These are phyloP conservation scores for Noctuana brunneofusca DNA, from an alignment of 2,888 invertebrate genomes.

Conservation along the genomic window DNA sequence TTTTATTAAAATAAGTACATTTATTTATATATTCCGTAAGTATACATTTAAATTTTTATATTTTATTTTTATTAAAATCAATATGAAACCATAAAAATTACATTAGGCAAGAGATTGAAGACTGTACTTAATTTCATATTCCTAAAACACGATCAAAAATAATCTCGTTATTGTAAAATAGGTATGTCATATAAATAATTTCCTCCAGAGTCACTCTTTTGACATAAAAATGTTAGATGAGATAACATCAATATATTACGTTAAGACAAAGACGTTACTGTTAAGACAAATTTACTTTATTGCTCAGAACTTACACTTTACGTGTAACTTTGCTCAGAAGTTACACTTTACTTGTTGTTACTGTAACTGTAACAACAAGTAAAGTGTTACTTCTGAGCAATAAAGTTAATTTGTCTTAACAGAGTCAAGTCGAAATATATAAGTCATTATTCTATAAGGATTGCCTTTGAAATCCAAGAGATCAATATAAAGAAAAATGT, in stretches of 20 bases:
- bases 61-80: too few relatives aligned
- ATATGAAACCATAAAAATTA: background rate
- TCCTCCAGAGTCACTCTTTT: background rate
- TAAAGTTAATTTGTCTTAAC: too few relatives aligned
- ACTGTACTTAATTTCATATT: constrained; percentile 4
- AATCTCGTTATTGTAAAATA: background rate
- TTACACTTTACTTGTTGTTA: background rate
- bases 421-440: background rate
- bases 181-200: background rate
- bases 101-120: constrained; percentile 7
- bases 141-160: background rate
- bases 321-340: too few relatives aligned
- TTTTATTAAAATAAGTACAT: background rate
- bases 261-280: too few relatives aligned
- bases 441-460: background rate
- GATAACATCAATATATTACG: too few relatives aligned
- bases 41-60: too few relatives aligned
- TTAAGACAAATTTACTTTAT: too few relatives aligned
- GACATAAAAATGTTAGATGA: background rate
- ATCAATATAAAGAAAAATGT: background rate
- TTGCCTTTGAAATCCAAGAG: background rate
- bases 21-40: background rate
- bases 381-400: too few relatives aligned
- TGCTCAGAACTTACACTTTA: too few relatives aligned
- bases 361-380: too few relatives aligned